Evolutionary conservation across 2,888 invertebrate genomes (phyloP).

Genomic region (Drosophila pseudotakahashii): DNA sequence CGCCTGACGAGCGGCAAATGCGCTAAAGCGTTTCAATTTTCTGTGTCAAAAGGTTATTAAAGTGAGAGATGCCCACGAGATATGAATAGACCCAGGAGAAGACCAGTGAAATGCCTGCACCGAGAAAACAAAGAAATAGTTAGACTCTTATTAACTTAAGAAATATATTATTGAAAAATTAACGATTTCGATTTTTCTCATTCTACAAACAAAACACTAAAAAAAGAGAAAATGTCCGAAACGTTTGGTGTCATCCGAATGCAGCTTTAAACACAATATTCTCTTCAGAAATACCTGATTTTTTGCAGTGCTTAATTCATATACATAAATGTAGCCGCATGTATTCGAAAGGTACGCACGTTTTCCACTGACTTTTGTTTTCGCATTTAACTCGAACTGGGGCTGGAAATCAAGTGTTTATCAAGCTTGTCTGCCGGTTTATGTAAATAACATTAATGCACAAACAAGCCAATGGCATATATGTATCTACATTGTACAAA

Average conservation of each 20-base stretch:
- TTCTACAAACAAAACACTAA: too few relatives aligned
- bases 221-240: too few relatives aligned
- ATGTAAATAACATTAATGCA: conserved; percentile 38
- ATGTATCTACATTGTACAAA: background rate
- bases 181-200: too few relatives aligned
- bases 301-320: background rate
- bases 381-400: conserved; percentile 27
- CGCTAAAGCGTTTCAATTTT: conserved; percentile 71
- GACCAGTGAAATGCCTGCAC: conserved; percentile 15
- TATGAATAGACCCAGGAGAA: conserved; percentile 19
- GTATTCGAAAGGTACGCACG: conserved; percentile 28
- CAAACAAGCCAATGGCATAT: background rate
- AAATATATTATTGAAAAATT: too few relatives aligned
- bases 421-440: conserved; percentile 35
- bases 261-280: too few relatives aligned
- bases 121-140: background rate
- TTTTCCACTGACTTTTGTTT: conserved; percentile 27
- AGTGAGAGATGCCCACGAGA: conserved; percentile 60
- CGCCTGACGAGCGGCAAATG: conserved; percentile 49
- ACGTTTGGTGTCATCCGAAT: too few relatives aligned
- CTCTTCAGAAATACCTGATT: background rate
- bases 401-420: conserved; percentile 42
- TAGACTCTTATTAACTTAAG: too few relatives aligned
- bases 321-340: background rate
- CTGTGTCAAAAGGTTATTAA: conserved; percentile 77